Evolutionary conservation across 2,797 vertebrate genomes (phyloP), one percentile per base, ranked within the genome.

Genomic region (Gadopsis bispinosus): DNA sequence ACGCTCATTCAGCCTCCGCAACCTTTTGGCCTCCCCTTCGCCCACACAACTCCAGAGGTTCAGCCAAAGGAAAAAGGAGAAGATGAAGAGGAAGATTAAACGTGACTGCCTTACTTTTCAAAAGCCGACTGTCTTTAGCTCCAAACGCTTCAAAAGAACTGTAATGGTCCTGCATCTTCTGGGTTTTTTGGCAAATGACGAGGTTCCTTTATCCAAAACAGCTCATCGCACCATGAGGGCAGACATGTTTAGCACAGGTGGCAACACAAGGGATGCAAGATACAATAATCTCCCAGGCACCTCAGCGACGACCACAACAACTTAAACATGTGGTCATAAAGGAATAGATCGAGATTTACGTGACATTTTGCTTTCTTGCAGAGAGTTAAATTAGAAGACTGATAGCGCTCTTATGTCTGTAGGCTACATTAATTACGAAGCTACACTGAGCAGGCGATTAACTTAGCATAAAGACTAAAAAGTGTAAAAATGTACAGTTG

Each of bases 1-100:
- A 43, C 0, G 45, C 53, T 65, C 68, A 35, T 65, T 68, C 66
- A 62, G 41, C 17, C 61, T 62, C 48, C 11, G 17, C 58, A 79
- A 73, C 80, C 81, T 73, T 74, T 69, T 82, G 77, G 54, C 81
- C 84, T 55, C 14, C 10, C 10, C 29, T 66, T 88, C 67, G 81
- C 67, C 72, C 73, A 37, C 48, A 48, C 29, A 5, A 7, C 47
- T 73, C 29, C 74, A 14, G 35, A 17, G 37, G 2, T 14, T 33
- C 61, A 73, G 22, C 58, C 35, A 69, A 11, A 39, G 16, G 12
- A 20, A 20, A 17, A 26, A 7, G 37, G 26, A 22, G 14, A 20
- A 22, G 41, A 69, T 13, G 12, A 65, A 26, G 12, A 51, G 1
- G 0, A 2, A 63, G 73, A 80, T 80, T 64, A 48, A 63, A 78